Evolutionary conservation across 2,113 vertebrate genomes (phyloP).

Genomic region (Ammodytes dubius): DNA sequence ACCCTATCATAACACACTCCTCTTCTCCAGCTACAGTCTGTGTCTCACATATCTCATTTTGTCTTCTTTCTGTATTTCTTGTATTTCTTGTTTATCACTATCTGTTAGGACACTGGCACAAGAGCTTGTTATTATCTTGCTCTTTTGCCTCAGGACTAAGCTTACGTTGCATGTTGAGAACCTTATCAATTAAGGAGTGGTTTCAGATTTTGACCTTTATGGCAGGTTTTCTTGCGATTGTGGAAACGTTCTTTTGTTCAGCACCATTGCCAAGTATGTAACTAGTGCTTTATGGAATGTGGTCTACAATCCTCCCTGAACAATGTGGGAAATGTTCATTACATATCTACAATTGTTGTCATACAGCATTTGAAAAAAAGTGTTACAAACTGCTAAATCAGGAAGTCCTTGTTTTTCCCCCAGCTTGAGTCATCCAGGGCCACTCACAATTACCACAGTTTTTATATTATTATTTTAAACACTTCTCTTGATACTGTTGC

Average conservation of each 20-base stretch:
- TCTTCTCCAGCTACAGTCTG: background rate
- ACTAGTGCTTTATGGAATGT: background rate
- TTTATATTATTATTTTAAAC: conserved; percentile 5
- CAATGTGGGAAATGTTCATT: background rate
- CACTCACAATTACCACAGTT: background rate
- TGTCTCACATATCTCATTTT: conserved; percentile 13
- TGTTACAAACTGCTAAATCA: background rate
- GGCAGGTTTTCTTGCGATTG: background rate
- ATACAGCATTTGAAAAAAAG: background rate
- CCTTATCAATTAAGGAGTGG: background rate
- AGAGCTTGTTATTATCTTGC: background rate
- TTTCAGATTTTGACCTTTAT: conserved; percentile 12
- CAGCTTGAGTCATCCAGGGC: background rate
- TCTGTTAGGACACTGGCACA: background rate
- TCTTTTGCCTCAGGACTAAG: background rate
- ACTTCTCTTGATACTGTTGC: conserved; percentile 14
- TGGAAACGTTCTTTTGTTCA: background rate
- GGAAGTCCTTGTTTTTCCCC: background rate
- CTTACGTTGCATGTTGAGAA: background rate
- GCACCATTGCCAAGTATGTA: background rate
- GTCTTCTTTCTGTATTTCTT: background rate
- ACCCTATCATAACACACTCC: background rate
- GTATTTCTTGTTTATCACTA: background rate
- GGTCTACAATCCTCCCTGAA: background rate
- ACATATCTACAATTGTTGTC: background rate